Percentiles rank a stretch among this genome's conserved stretches.
Conservation (phyloP, 1,140 invertebrate genomes). For the Drepana arcuata region DNA sequence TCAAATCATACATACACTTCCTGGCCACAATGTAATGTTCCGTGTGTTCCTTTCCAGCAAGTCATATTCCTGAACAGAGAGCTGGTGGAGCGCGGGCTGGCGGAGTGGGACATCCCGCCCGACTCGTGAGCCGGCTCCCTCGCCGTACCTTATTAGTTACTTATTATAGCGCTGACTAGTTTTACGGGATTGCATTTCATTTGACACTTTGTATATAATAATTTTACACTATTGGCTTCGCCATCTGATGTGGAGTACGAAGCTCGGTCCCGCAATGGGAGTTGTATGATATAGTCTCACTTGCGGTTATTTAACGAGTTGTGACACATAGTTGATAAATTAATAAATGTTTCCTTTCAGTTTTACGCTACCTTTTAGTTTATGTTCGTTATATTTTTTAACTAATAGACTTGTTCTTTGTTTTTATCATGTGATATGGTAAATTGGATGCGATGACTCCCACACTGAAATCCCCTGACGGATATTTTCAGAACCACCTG, state of each 20-base stretch:
- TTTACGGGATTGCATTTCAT: conserved; percentile 40
- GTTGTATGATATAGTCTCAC: conserved; percentile 30
- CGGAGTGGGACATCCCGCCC: conserved; percentile 73
- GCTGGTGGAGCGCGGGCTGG: conserved; percentile 77
- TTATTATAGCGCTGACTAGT: conserved; percentile 28
- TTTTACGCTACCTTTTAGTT: conserved; percentile 1
- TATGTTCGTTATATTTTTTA: too few relatives aligned
- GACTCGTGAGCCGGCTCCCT: conserved; percentile 47
- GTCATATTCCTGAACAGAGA: conserved; percentile 79
- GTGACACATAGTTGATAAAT: conserved; percentile 35
- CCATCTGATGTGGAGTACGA: conserved; percentile 12
- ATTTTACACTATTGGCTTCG: conserved; percentile 10
- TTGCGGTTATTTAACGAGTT: conserved; percentile 31
- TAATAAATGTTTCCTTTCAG: conserved; percentile 25
- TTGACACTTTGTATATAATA: conserved; percentile 25
- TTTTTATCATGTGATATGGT: too few relatives aligned
- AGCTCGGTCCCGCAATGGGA: conserved; percentile 27
- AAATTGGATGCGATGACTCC: too few relatives aligned
- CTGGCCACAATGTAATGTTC: neutral
- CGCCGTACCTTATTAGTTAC: conserved; percentile 6
- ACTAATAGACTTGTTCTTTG: too few relatives aligned
- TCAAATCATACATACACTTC: too few relatives aligned
- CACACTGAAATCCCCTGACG: too few relatives aligned
- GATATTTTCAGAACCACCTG: too few relatives aligned
- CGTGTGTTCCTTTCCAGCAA: conserved; percentile 66